Conservation (phyloP, 2,888 invertebrate species). For the Diplolepis rosae region DNA sequence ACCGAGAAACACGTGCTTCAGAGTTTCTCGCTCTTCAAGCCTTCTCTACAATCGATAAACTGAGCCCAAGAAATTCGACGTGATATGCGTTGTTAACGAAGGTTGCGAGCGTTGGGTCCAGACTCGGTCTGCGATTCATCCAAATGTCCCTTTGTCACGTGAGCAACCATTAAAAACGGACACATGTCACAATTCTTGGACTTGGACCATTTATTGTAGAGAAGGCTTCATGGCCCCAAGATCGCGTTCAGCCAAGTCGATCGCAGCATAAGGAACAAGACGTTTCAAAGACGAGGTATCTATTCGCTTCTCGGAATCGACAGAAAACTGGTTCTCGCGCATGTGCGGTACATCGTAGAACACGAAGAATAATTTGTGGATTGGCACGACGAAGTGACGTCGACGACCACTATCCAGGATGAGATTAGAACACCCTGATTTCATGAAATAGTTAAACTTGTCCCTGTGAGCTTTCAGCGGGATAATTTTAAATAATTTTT, state of each 20-base stretch:
- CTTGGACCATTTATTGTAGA: slow-evolving; percentile 44
- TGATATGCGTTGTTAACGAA: too few relatives aligned
- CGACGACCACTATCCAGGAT: slow-evolving; percentile 42
- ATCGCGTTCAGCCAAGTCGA: slow-evolving; percentile 52
- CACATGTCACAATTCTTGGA: slow-evolving; percentile 34
- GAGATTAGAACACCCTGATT: slow-evolving; percentile 4
- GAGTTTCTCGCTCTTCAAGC: slow-evolving; percentile 29
- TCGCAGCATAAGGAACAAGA: slow-evolving; percentile 72
- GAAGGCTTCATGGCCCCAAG: slow-evolving; percentile 37
- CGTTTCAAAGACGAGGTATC: too few relatives aligned
- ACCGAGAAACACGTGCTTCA: slow-evolving; percentile 40
- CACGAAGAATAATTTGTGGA: slow-evolving; percentile 71
- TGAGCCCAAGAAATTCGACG: too few relatives aligned
- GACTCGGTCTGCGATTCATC: too few relatives aligned
- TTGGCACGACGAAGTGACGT: slow-evolving; percentile 63
- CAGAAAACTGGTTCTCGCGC: slow-evolving; percentile 41
- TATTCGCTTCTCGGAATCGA: slow-evolving; percentile 63
- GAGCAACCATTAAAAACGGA: too few relatives aligned
- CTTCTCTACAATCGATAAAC: too few relatives aligned
- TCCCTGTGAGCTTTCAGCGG: slow-evolving; percentile 44
- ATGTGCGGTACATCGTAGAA: too few relatives aligned
- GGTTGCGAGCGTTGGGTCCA: too few relatives aligned
- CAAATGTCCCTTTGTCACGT: too few relatives aligned
- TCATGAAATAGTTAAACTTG: slow-evolving; percentile 27
- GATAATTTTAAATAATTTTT: slow-evolving; percentile 44